These are phyloP conservation scores for Mirza zaza DNA, from an alignment of 2,113 vertebrate species.

Conservation along the genomic window DNA sequence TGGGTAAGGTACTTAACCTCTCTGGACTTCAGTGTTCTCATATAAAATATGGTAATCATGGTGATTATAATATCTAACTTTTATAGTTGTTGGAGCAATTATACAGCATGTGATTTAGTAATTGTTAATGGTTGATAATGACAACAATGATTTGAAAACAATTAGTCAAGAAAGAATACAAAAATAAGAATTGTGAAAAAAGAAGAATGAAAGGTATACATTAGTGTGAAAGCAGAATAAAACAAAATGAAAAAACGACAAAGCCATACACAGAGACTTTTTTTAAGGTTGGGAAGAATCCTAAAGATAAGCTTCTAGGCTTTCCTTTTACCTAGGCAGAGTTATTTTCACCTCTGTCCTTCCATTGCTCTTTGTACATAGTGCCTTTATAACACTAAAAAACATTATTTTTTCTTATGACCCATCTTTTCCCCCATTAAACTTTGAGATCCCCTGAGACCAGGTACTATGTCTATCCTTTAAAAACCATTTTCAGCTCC, in stretches of 20 bases:
- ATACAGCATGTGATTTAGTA: not conserved
- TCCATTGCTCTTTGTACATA: not conserved
- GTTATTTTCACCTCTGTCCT: not conserved
- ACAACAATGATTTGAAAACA: not conserved
- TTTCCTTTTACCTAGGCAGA: not conserved
- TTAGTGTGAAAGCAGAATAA: not conserved
- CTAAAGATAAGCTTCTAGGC: not conserved
- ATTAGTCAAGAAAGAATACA: not conserved
- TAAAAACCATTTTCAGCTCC: not conserved
- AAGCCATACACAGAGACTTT: not conserved
- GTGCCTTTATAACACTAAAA: not conserved
- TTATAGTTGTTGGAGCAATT: not conserved
- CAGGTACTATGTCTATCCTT: not conserved
- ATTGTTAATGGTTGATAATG: not conserved
- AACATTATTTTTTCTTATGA: not conserved
- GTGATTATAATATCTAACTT: not conserved
- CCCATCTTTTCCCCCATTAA: not conserved
- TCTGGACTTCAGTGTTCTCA: not conserved
- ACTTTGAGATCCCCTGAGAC: not conserved
- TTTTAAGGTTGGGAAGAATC: not conserved
- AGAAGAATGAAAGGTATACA: not conserved
- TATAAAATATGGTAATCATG: not conserved
- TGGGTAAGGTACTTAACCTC: not conserved
- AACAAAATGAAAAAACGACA: not conserved
- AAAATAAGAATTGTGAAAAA: no score